A percentile compares a stretch with the other conserved stretches of the same genome.
Conservation (phyloP, 2,797 vertebrate species). For the Alectoris magna region DNA sequence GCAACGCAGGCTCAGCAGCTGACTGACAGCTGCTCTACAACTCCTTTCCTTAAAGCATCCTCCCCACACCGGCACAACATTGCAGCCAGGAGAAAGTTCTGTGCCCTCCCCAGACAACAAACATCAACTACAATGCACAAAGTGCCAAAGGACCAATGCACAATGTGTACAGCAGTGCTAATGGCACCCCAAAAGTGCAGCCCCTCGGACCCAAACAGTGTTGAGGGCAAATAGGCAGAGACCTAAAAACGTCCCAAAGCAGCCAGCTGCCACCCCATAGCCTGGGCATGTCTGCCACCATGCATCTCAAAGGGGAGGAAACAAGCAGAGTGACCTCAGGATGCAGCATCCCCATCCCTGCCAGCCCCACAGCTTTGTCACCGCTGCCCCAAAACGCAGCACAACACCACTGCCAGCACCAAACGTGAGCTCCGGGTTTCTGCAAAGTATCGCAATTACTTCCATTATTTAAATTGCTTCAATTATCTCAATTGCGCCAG, state of each 20-base stretch:
- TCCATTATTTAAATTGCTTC: background rate
- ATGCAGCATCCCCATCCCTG: background rate
- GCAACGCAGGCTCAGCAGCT: background rate
- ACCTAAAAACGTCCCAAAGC: background rate
- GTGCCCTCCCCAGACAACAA: background rate
- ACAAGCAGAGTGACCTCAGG: background rate
- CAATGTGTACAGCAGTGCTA: background rate
- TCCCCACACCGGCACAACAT: rapidly evolving
- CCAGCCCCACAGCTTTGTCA: rapidly evolving
- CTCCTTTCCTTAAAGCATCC: background rate
- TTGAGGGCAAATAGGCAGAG: background rate
- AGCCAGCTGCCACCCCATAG: background rate
- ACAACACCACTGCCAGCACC: background rate
- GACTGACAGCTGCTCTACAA: rapidly evolving
- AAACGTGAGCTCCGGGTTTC: rapidly evolving
- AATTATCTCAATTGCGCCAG: background rate
- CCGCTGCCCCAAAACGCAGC: rapidly evolving
- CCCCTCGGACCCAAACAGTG: background rate
- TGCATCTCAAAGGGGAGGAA: background rate
- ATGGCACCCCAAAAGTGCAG: background rate
- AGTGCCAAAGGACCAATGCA: background rate
- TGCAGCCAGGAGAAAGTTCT: too few species aligned
- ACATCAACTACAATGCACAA: background rate
- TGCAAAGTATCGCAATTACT: background rate
- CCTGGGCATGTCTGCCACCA: background rate